A percentile compares a stretch with the other conserved stretches of the same genome.
These are phyloP conservation scores for Gari tellinella DNA, from an alignment of 2,888 invertebrate genomes.

Conservation along the genomic window DNA sequence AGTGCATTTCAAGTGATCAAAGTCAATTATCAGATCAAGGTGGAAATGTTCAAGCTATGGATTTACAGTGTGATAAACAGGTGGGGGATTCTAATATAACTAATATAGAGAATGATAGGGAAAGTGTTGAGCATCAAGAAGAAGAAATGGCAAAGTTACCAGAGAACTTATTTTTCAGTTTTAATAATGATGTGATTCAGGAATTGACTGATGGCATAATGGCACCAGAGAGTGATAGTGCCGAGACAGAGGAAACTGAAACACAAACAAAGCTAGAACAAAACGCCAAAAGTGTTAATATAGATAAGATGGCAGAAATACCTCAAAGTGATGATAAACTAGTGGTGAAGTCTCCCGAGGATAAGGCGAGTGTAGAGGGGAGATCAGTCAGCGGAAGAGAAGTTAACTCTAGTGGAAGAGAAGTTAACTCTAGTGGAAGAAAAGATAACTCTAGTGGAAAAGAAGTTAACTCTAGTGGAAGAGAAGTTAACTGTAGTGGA, in stretches of 20 bases:
- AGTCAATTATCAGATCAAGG: slow-evolving; percentile 3
- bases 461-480: neutral
- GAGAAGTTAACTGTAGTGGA: neutral
- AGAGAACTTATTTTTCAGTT: slow-evolving; percentile 33
- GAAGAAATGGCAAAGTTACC: slow-evolving; percentile 4
- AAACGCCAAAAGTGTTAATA: too few relatives aligned
- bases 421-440: slow-evolving; percentile 3
- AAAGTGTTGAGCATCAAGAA: neutral
- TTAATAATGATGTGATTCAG: slow-evolving; percentile 42
- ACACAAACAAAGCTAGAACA: too few relatives aligned
- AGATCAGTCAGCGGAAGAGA: slow-evolving; percentile 11
- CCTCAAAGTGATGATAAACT: neutral
- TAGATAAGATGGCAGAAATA: neutral
- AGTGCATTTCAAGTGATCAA: neutral
- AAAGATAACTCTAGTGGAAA: slow-evolving; percentile 2
- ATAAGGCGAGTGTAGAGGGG: slow-evolving; percentile 1
- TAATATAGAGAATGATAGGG: neutral
- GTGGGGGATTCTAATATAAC: neutral
- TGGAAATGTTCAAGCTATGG: slow-evolving; percentile 4
- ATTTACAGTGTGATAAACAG: slow-evolving; percentile 5
- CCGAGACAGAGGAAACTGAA: too few relatives aligned
- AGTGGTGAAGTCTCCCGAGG: neutral
- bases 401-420: slow-evolving; percentile 3
- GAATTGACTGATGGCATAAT: slow-evolving; percentile 50
- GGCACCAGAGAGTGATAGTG: slow-evolving; percentile 6